Conservation (phyloP, 2,888 invertebrate species). For the Tryphoninae sp. region DNA sequence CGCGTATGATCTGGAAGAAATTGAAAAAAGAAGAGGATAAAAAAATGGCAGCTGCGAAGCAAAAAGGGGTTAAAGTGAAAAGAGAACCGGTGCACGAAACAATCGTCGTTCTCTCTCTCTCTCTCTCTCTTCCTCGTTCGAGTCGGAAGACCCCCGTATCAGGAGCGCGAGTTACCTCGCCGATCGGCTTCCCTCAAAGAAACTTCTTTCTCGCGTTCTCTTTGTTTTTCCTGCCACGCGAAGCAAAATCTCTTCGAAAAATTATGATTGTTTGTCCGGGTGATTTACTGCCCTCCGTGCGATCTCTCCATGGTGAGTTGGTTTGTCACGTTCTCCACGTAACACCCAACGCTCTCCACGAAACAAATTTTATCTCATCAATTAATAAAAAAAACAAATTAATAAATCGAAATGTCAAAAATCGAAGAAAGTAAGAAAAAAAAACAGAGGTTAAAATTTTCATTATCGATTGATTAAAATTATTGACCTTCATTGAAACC, state of each 20-base stretch:
- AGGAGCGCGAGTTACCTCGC: constrained; percentile 65
- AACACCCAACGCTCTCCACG: neutral
- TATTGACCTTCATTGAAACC: neutral
- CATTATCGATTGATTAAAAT: neutral
- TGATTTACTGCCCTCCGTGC: constrained; percentile 75
- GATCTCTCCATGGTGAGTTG: constrained; percentile 31
- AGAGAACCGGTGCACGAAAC: constrained; percentile 77
- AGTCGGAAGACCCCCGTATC: constrained; percentile 76
- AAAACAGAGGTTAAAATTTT: too few species aligned
- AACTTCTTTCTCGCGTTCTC: constrained; percentile 61
- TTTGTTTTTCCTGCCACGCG: constrained; percentile 46
- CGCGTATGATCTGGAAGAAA: constrained; percentile 34
- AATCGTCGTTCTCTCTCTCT: constrained; percentile 72
- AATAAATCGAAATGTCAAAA: neutral
- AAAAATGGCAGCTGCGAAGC: constrained; percentile 52
- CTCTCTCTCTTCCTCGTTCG: constrained; percentile 15
- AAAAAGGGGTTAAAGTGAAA: constrained; percentile 38
- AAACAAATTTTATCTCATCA: neutral
- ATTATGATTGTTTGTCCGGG: constrained; percentile 81
- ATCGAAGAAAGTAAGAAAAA: too few species aligned
- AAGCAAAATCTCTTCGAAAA: constrained; percentile 74
- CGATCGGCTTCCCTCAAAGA: constrained; percentile 80
- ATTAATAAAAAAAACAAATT: neutral
- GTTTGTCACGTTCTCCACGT: neutral
- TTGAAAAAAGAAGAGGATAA: constrained; percentile 36